Conservation (phyloP, 2,113 vertebrate genomes). For the Indicator maculatus region DNA sequence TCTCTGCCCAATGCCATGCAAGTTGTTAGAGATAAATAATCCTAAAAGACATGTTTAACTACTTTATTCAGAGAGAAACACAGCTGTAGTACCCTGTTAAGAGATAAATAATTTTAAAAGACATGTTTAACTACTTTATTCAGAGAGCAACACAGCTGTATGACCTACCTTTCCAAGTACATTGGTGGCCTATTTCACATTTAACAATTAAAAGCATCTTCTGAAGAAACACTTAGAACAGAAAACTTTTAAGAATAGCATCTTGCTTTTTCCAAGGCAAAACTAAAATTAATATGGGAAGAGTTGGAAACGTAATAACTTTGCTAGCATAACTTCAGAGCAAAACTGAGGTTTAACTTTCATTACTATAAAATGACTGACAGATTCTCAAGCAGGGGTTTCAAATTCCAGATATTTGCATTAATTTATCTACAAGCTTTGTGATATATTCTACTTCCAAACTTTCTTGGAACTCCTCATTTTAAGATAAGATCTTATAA, state of each 20-base stretch:
- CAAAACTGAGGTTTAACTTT: not conserved
- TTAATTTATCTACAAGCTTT: not conserved
- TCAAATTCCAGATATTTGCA: not conserved
- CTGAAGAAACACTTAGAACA: not conserved
- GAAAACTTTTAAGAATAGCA: not conserved
- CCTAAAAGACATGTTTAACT: not conserved
- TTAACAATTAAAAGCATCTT: not conserved
- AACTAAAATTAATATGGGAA: not conserved
- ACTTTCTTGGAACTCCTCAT: not conserved
- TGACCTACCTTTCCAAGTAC: not conserved
- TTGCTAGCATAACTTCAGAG: not conserved
- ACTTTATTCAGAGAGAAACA: not conserved
- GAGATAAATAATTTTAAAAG: not conserved
- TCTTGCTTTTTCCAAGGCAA: not conserved
- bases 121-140: not conserved
- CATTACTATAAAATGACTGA: not conserved
- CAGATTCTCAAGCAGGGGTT: not conserved
- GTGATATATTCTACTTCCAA: not conserved
- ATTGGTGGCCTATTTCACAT: not conserved
- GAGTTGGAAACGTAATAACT: not conserved
- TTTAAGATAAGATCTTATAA: not conserved
- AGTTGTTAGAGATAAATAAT: slow-evolving; percentile 10
- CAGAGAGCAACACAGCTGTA: not conserved
- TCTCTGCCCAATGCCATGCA: not conserved
- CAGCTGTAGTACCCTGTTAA: not conserved